phyloP scores from a whole-genome alignment of 2,797 vertebrate genomes.

The Capromys pilorides region DNA sequence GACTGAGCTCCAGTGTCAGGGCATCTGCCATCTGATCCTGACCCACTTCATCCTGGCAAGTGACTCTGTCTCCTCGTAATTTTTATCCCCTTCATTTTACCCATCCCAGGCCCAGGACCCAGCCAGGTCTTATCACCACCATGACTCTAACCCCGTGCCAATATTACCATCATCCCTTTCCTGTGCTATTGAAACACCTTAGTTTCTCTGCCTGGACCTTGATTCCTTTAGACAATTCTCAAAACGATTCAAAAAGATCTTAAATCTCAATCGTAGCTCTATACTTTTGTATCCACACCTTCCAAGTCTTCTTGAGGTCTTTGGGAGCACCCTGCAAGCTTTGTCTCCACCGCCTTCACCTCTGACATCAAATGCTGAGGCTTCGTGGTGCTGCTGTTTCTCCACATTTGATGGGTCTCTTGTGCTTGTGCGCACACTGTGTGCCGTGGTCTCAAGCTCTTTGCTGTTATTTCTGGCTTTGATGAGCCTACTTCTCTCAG shows the following conservation, averaged over 20 bases:
- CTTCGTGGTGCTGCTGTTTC: not conserved
- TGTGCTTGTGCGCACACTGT: not conserved
- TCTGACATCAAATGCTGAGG: not conserved
- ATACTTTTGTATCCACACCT: not conserved
- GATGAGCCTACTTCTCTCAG: too few relatives aligned
- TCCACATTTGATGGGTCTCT: not conserved
- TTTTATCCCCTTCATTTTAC: not conserved
- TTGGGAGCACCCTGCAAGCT: not conserved
- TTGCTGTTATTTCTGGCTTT: not conserved
- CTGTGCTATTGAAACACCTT: not conserved
- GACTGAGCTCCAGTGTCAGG: not conserved
- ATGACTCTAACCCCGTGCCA: rapidly evolving
- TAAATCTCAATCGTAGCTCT: not conserved
- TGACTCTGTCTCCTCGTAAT: rapidly evolving
- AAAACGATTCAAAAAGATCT: not conserved
- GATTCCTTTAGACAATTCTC: not conserved
- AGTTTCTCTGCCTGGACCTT: not conserved
- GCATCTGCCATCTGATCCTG: not conserved
- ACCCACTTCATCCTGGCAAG: not conserved
- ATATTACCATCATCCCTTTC: not conserved
- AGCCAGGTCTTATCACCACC: rapidly evolving
- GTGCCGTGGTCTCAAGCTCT: not conserved
- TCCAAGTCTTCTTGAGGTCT: not conserved
- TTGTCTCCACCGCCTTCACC: too few relatives aligned
- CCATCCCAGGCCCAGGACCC: rapidly evolving